Evolutionary conservation across 2,113 vertebrate species (phyloP).

Genomic region (Anoplopoma fimbria): DNA sequence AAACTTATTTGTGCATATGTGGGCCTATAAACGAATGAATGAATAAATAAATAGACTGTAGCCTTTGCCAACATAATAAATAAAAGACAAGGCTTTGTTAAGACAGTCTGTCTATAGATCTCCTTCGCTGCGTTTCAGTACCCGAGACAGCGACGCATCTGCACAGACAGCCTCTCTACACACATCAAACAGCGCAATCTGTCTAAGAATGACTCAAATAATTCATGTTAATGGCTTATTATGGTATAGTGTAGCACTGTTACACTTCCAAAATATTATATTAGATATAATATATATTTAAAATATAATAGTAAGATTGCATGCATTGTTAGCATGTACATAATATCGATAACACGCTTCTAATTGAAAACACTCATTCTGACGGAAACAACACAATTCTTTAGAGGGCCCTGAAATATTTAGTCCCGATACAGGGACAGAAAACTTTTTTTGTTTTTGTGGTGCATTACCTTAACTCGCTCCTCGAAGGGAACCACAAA

Average conservation of each 20-base stretch:
- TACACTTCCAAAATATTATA: neutral
- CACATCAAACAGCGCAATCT: neutral
- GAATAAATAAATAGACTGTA: neutral
- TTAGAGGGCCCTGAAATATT: neutral
- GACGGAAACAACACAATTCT: neutral
- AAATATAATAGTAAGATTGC: neutral
- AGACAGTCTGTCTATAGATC: neutral
- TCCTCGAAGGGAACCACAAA: slow-evolving; percentile 99
- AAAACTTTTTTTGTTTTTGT: neutral
- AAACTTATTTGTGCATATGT: neutral
- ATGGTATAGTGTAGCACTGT: neutral
- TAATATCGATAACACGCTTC: neutral
- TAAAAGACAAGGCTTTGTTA: no score
- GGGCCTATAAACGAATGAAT: neutral
- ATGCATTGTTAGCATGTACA: neutral
- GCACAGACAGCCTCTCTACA: neutral
- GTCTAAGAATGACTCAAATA: neutral
- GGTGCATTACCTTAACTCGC: slow-evolving; percentile 93
- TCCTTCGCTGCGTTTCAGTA: neutral
- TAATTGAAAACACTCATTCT: neutral
- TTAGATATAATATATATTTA: no score
- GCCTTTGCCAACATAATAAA: neutral
- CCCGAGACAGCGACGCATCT: neutral
- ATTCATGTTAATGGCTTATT: neutral
- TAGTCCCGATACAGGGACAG: neutral